Percentiles rank a stretch among this genome's conserved stretches.
These are phyloP conservation scores for Triops longicaudatus DNA, from an alignment of 1,140 invertebrate genomes.

Conservation along the genomic window DNA sequence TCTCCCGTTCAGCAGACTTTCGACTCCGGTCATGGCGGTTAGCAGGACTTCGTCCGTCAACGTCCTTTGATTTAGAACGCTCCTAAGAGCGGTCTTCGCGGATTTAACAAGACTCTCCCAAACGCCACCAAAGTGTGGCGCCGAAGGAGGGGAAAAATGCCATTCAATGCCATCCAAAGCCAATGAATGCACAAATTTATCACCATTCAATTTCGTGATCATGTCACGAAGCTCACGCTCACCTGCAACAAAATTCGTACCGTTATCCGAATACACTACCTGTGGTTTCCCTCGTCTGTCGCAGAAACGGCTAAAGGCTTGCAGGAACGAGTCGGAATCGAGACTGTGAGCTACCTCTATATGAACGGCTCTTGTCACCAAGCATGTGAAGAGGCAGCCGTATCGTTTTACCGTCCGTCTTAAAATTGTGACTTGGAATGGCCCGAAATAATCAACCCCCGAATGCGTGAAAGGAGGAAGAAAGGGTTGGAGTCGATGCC, in stretches of 20 bases:
- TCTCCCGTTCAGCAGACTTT: slow-evolving; percentile 24
- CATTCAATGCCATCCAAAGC: slow-evolving; percentile 31
- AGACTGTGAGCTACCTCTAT: neutral
- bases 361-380: slow-evolving; percentile 34
- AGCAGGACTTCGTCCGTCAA: slow-evolving; percentile 17
- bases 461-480: slow-evolving; percentile 28
- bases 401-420: slow-evolving; percentile 31
- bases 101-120: slow-evolving; percentile 31
- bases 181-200: slow-evolving; percentile 18
- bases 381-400: slow-evolving; percentile 33
- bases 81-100: neutral
- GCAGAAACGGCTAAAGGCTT: too few species aligned
- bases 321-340: too few species aligned
- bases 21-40: slow-evolving; percentile 26
- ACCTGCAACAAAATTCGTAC: slow-evolving; percentile 31
- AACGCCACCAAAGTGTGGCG: slow-evolving; percentile 31
- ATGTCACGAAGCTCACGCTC: neutral
- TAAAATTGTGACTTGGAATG: slow-evolving; percentile 30
- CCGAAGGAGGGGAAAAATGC: slow-evolving; percentile 32
- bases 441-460: slow-evolving; percentile 34
- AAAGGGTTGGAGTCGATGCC: slow-evolving; percentile 24
- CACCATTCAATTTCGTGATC: slow-evolving; percentile 31
- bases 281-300: too few species aligned
- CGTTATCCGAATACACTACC: slow-evolving; percentile 30
- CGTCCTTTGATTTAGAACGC: neutral